Conservation (phyloP, 1,140 invertebrate genomes). For the Dendroctonus ponderosae region DNA sequence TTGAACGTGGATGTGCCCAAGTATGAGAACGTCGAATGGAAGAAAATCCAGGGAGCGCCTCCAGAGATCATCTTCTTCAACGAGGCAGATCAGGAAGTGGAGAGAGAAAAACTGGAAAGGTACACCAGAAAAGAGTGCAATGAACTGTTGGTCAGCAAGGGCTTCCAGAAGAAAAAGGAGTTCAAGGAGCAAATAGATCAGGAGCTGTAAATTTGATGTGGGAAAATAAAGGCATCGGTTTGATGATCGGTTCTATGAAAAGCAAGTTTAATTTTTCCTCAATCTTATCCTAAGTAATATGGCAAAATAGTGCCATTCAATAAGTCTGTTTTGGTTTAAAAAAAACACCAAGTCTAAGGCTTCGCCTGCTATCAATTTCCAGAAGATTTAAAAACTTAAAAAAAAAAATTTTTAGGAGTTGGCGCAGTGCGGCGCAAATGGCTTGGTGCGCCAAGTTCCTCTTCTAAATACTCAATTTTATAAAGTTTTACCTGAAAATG, state of each 20-base stretch:
- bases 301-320: too few species aligned
- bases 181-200: background rate
- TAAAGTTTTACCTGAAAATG: too few species aligned
- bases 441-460: too few species aligned
- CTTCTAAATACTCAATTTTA: too few species aligned
- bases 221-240: background rate
- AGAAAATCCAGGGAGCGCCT: constrained; percentile 65
- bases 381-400: too few species aligned
- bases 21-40: constrained; percentile 66
- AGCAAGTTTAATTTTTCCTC: too few species aligned
- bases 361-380: too few species aligned
- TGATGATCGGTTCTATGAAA: too few species aligned
- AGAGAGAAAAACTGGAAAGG: constrained; percentile 60
- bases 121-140: constrained; percentile 68
- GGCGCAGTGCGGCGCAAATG: too few species aligned
- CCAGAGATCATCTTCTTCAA: constrained; percentile 68
- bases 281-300: background rate
- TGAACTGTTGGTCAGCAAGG: constrained; percentile 60
- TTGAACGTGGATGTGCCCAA: constrained; percentile 71
- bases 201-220: constrained; percentile 4
- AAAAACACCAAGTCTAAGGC: too few species aligned
- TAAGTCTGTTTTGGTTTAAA: too few species aligned
- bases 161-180: constrained; percentile 52
- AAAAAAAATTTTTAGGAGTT: too few species aligned
- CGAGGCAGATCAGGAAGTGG: constrained; percentile 60